Evolutionary conservation across 2,888 invertebrate genomes (phyloP).

Genomic region (Ernsta delagoae): DNA sequence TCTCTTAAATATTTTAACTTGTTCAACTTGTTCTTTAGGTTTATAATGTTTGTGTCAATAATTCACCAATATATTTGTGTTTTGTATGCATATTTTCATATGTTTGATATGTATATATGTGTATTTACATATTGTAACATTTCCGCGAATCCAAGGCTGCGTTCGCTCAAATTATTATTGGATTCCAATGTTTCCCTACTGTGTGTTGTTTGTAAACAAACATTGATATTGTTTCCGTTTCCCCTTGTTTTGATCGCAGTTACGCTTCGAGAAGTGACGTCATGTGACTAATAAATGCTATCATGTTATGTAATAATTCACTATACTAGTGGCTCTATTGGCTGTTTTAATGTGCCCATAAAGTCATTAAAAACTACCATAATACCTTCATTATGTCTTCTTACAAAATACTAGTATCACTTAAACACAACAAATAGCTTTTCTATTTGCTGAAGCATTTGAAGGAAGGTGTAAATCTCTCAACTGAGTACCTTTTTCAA

Average conservation of each 20-base stretch:
- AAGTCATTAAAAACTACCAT: too few species aligned
- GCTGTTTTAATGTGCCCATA: too few species aligned
- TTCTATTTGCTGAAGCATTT: too few species aligned
- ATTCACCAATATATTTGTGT: not conserved
- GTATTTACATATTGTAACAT: constrained; percentile 8
- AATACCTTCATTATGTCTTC: too few species aligned
- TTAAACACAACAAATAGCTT: too few species aligned
- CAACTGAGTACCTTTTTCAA: too few species aligned
- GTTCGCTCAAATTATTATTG: constrained; percentile 9
- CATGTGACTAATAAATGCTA: not conserved
- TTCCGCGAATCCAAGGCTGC: constrained; percentile 7
- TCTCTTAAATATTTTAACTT: not conserved
- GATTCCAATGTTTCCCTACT: constrained; percentile 6
- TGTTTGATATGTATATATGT: not conserved
- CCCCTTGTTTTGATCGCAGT: constrained; percentile 6
- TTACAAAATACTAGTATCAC: too few species aligned
- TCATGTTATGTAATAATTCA: too few species aligned
- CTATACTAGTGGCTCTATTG: too few species aligned
- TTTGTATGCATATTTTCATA: not conserved
- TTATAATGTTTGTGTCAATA: not conserved
- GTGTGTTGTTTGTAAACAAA: constrained; percentile 8
- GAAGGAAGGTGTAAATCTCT: too few species aligned
- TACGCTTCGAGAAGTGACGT: constrained; percentile 4
- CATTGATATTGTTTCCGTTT: constrained; percentile 15
- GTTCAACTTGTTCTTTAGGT: not conserved